Conservation (phyloP, 2,888 invertebrate genomes). For the Caenorhabditis uteleia region DNA sequence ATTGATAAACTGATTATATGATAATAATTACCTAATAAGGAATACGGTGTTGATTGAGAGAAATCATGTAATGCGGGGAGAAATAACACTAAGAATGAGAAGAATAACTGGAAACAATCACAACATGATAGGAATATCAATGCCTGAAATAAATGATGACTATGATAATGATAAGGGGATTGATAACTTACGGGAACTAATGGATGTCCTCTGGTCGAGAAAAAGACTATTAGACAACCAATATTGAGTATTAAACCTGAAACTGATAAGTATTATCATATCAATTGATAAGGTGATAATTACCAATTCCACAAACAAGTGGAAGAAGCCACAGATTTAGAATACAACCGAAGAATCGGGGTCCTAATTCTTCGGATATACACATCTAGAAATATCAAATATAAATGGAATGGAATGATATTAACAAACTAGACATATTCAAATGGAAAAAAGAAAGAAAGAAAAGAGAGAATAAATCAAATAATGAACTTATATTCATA, state of each 20-base stretch:
- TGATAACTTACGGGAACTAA: constrained; percentile 31
- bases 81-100: constrained; percentile 66
- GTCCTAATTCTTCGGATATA: constrained; percentile 37
- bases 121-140: constrained; percentile 64
- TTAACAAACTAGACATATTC: background rate
- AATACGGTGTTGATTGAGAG: constrained; percentile 23
- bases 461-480: too few species aligned
- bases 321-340: constrained; percentile 64
- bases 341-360: constrained; percentile 58
- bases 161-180: background rate
- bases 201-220: constrained; percentile 36
- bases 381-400: constrained; percentile 35
- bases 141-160: constrained; percentile 50
- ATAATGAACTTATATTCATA: too few species aligned
- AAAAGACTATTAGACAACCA: constrained; percentile 60
- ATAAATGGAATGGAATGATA: background rate
- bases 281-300: constrained; percentile 2
- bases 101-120: constrained; percentile 64
- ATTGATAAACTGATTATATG: background rate
- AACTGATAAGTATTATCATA: too few species aligned
- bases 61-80: constrained; percentile 67
- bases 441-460: background rate
- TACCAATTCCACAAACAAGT: constrained; percentile 58
- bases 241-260: constrained; percentile 59
- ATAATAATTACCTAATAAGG: constrained; percentile 12